Evolutionary conservation across 2,888 invertebrate genomes (phyloP).

Genomic region (Drosophila planitibia): DNA sequence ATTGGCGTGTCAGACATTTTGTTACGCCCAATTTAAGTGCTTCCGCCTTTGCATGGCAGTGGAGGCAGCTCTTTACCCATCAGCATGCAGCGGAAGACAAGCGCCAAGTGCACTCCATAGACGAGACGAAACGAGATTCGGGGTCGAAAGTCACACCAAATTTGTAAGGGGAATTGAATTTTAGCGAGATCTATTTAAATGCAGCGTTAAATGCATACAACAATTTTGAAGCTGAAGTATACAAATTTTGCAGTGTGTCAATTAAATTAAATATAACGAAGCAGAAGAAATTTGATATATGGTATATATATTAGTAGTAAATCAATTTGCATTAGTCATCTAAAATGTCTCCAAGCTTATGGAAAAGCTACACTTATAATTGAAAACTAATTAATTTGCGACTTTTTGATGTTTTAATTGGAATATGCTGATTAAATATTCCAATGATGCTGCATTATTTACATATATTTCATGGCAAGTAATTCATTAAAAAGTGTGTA

Average conservation of each 20-base stretch:
- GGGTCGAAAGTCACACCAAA: constrained; percentile 51
- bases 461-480: constrained; percentile 24
- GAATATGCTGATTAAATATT: constrained; percentile 18
- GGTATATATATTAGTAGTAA: background rate
- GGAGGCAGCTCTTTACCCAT: constrained; percentile 29
- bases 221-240: background rate
- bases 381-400: constrained; percentile 19
- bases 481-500: constrained; percentile 32
- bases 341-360: background rate
- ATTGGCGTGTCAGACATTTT: constrained; percentile 81
- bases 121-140: constrained; percentile 21
- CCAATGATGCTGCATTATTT: constrained; percentile 8
- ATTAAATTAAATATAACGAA: constrained; percentile 1
- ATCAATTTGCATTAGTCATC: constrained; percentile 2
- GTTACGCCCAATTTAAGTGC: constrained; percentile 79
- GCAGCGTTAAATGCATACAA: constrained; percentile 27
- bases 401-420: constrained; percentile 31
- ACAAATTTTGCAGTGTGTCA: background rate
- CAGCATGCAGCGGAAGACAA: constrained; percentile 36
- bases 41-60: constrained; percentile 62
- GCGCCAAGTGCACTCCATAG: constrained; percentile 49
- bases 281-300: background rate
- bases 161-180: constrained; percentile 33
- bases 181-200: constrained; percentile 34
- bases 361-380: background rate